Conservation (phyloP, 2,888 invertebrate genomes). For the Pyrrhosoma nymphula region DNA sequence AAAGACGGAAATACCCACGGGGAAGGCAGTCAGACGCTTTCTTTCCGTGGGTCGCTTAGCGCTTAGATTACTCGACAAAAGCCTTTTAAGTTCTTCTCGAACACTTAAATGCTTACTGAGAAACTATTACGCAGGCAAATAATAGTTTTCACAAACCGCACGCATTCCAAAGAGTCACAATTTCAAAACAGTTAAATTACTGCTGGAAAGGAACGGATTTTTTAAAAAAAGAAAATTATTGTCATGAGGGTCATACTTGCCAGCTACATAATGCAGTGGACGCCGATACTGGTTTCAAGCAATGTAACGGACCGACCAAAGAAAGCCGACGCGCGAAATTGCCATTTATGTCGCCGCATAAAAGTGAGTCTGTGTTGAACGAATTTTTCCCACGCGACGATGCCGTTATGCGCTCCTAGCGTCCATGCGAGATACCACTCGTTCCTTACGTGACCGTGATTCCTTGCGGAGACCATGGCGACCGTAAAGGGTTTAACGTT, state of each 20-base stretch:
- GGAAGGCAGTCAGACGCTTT: no score
- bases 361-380: not conserved
- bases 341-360: not conserved
- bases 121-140: not conserved
- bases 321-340: not conserved
- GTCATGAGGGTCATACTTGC: not conserved
- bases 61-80: no score
- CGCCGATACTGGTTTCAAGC: not conserved
- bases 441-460: not conserved
- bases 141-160: not conserved
- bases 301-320: not conserved
- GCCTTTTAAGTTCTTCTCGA: no score
- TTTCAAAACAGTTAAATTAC: not conserved
- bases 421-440: not conserved
- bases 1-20: no score
- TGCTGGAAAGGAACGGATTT: not conserved
- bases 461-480: not conserved
- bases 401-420: not conserved
- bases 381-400: not conserved
- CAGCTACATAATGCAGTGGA: not conserved
- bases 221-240: not conserved
- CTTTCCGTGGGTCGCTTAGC: no score
- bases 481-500: not conserved
- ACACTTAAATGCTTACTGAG: no score
- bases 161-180: not conserved